Percentiles rank a stretch among this genome's conserved stretches.
Evolutionary conservation across 2,888 invertebrate species (phyloP).

Genomic region (Caenorhabditis sp.): DNA sequence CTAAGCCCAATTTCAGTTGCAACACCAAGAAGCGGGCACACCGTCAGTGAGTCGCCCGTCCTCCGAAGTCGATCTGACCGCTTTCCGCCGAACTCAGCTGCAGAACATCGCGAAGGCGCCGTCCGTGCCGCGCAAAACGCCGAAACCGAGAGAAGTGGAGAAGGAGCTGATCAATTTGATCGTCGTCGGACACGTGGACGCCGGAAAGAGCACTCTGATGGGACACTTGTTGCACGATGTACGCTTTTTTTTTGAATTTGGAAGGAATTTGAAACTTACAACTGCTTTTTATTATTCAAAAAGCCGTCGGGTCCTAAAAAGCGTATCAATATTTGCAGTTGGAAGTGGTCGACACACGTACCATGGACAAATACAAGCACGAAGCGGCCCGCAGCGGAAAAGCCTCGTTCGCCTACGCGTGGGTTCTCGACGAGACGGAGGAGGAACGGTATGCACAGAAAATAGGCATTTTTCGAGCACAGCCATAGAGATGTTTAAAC

Average conservation of each 20-base stretch:
- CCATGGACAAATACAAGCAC: conserved; percentile 96
- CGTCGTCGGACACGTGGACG: conserved; percentile 91
- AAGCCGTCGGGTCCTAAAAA: no score
- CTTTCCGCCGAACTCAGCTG: conserved; percentile 63
- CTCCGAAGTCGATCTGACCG: conserved; percentile 48
- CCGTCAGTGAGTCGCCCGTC: conserved; percentile 22
- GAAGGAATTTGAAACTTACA: not conserved
- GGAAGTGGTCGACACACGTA: conserved; percentile 89
- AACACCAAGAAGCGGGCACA: conserved; percentile 2
- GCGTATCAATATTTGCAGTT: no score
- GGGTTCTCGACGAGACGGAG: conserved; percentile 98
- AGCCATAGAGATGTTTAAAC: not conserved
- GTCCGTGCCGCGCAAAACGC: conserved; percentile 50
- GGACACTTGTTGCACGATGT: conserved; percentile 88
- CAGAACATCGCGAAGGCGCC: conserved; percentile 58
- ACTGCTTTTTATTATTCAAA: not conserved
- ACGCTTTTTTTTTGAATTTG: not conserved
- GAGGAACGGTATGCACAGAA: conserved; percentile 85
- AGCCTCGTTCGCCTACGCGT: conserved; percentile 90
- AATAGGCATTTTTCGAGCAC: not conserved
- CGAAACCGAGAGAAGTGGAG: conserved; percentile 31
- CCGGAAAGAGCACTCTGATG: conserved; percentile 97
- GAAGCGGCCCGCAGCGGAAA: conserved; percentile 97
- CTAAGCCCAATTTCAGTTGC: not conserved
- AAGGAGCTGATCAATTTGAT: conserved; percentile 77